Base-by-base conservation (phyloP, 2,888 invertebrate genomes). In the Erynnis tages region DNA sequence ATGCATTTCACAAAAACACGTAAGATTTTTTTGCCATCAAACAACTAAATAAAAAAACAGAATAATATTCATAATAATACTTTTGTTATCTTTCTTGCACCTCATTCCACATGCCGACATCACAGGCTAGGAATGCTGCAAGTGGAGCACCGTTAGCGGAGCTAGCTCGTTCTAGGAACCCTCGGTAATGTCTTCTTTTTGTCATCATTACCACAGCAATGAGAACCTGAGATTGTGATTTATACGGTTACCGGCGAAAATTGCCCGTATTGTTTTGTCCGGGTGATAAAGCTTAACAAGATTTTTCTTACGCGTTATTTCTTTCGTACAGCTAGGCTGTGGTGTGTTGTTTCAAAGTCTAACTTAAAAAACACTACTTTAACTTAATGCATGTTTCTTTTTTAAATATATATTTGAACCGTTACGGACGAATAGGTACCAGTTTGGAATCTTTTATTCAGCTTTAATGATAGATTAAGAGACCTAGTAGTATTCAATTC, bases 61-160 rank as follows among this genome's bases (percentile, higher is more conserved):
- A 6, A 25, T n/a, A 8, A 8, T 25, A 35, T 35, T 35, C 1
- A 21, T 5, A 5, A 3, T 4, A 4, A 21, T 21, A 21, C 21
- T 5, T 4, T 21, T 21, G 5, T 21, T 21, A 5, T 10, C 17
- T 35, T 35, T 17, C 17, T 35, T 35, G 17, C 35, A 35, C 17
- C 4, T 17, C 10, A n/a, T 5, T 17, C 35, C 16, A 35, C 35
- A 35, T 34, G 13, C 34, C 29, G n/a, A 17, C 17, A 34, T 34
- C 34, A 34, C 34, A 17, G 13, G 8, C n/a, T 10, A 35, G 19
- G 35, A 35, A 55, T 50, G 58, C 58, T 35, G 21, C 38, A 63
- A 67, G 65, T 57, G 56, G 59, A 67, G 60, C 67, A 73, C 73
- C 70, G 73, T 73, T 73, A 73, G 56, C 35, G 19, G 35, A 37